Base-by-base conservation (phyloP, 2,797 vertebrate species). In the Micromesistius poutassou region DNA sequence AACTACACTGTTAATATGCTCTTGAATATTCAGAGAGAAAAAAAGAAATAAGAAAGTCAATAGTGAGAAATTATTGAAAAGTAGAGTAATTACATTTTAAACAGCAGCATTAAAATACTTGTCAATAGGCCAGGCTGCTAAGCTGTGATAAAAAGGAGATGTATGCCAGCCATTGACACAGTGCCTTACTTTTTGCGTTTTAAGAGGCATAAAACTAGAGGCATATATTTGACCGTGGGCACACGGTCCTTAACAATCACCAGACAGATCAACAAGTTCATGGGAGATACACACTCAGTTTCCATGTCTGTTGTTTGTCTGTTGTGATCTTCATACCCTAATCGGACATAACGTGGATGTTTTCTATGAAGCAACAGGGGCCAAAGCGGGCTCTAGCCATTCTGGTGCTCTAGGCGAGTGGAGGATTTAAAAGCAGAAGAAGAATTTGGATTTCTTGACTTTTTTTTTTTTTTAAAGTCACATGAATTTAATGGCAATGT, bases 291-390 rank as follows among this genome's bases (percentile, higher is more conserved):
- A 79, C 40, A 22, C 22, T 31, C 6, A 35, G 55, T 5, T 35
- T 74, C 73, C 25, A 38, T 78, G 14, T 80, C 84, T 77, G 85
- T 70, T 79, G 79, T 77, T 30, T 78, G 14, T 80, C 84, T 77
- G 85, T 70, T 79, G 79, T 77, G 79, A 80, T 80, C 83, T 72
- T 40, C 86, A 70, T 31, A 8, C 78, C 72, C 84, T 87, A 88
- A 92, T 89, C 90, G 85, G 88, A 82, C 76, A 75, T 74, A 78
- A 76, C 85, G 86, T 74, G 85, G 87, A 84, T 35, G 81, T 88
- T 88, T 89, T 91, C 82, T 86, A 82, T 86, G 86, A 80, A 91
- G 83, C 13, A 87, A 81, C 0, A 30, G 62, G 62, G 50, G 71
- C 74, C 73, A 82, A 8, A 8, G 36, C 7, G 2, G 36, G 36